Evolutionary conservation across 2,888 invertebrate genomes (phyloP).

Genomic region (Carabus problematicus): DNA sequence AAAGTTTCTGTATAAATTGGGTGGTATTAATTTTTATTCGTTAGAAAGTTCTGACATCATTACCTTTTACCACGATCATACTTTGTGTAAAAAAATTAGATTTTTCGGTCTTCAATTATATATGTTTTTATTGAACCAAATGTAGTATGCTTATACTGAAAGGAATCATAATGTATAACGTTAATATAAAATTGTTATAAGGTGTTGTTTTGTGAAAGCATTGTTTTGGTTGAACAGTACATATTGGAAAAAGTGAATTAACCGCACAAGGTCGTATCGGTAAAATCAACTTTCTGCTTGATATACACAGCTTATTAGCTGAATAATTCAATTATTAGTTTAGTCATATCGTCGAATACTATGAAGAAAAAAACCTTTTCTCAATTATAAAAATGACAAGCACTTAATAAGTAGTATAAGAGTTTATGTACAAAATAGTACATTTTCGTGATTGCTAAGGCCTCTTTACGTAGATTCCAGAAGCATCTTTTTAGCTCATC

Average conservation of each 20-base stretch:
- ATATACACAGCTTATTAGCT: background rate
- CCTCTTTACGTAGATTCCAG: background rate
- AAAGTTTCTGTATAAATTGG: constrained; percentile 17
- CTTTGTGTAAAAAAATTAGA: background rate
- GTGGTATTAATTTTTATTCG: constrained; percentile 31
- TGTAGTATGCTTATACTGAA: background rate
- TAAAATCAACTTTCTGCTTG: constrained; percentile 1
- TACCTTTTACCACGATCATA: no score
- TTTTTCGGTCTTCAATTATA: background rate
- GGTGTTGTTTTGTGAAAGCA: background rate
- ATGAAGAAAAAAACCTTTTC: background rate
- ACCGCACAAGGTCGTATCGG: constrained; percentile 1
- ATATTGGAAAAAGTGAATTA: background rate
- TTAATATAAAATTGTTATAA: background rate
- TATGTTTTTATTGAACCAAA: background rate
- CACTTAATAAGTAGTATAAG: no score
- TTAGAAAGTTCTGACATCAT: constrained; percentile 38
- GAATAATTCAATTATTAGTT: background rate
- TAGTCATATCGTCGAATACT: background rate
- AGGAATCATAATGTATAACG: background rate
- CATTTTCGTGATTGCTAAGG: no score
- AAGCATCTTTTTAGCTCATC: background rate
- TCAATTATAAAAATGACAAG: no score
- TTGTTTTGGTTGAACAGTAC: background rate
- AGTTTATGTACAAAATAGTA: background rate